Conservation (phyloP, 2,888 invertebrate genomes). For the Yponomeuta cagnagella region DNA sequence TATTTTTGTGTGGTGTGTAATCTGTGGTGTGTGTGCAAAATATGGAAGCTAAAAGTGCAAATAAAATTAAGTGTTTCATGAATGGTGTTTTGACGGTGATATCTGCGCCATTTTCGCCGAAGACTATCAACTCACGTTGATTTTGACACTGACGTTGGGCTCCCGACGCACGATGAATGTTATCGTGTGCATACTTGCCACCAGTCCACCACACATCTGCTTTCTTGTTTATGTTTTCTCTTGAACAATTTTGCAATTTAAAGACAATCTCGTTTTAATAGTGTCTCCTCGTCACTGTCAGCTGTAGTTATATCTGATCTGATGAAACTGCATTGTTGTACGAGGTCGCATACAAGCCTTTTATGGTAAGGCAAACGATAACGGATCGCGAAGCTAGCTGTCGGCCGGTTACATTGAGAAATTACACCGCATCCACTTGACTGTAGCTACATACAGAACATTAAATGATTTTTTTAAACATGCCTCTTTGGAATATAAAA, state of each 20-base stretch:
- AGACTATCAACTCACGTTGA: too few species aligned
- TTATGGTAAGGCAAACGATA: constrained; percentile 9
- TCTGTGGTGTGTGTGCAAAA: too few species aligned
- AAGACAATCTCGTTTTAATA: neutral
- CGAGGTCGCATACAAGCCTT: neutral
- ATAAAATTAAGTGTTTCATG: too few species aligned
- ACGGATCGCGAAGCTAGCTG: constrained; percentile 8
- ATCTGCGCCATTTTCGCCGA: too few species aligned
- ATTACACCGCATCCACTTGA: constrained; percentile 1
- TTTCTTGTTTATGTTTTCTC: neutral
- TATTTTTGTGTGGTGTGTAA: too few species aligned
- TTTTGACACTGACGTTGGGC: too few species aligned
- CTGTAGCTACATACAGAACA: too few species aligned
- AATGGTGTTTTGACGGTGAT: too few species aligned
- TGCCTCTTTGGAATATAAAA: too few species aligned
- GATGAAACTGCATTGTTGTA: constrained; percentile 14
- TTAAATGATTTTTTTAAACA: too few species aligned
- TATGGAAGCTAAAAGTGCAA: too few species aligned
- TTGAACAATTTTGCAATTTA: neutral
- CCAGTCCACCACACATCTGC: neutral
- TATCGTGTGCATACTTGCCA: neutral
- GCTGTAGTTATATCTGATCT: neutral
- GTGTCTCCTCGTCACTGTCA: neutral
- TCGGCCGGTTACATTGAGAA: constrained; percentile 9
- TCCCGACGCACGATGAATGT: too few species aligned